Percentiles rank a stretch among this genome's conserved stretches.
Evolutionary conservation across 2,888 invertebrate species (phyloP).

Genomic region (Diaperis boleti): DNA sequence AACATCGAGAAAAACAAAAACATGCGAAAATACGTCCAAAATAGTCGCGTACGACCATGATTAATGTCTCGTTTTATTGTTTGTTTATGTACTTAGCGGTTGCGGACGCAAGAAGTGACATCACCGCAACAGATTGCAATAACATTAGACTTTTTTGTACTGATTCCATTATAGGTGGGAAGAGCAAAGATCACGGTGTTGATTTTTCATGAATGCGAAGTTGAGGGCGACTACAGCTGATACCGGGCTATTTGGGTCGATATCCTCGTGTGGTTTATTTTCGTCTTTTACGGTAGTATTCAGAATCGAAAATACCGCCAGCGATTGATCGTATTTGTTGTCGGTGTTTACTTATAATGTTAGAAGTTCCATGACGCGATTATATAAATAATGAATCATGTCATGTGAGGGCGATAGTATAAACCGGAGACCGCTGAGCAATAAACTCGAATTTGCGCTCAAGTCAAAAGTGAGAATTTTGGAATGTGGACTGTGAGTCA

Average conservation of each 20-base stretch:
- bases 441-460: neutral
- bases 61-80: neutral
- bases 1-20: no score
- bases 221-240: no score
- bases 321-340: constrained; percentile 24
- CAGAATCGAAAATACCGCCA: constrained; percentile 10
- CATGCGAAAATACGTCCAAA: no score
- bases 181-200: no score
- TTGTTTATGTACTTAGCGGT: neutral
- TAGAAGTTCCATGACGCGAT: constrained; percentile 26
- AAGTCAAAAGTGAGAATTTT: constrained; percentile 12
- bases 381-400: constrained; percentile 27
- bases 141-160: no score
- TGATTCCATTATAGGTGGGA: no score
- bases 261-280: constrained; percentile 33
- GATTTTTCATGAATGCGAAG: no score
- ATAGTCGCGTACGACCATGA: neutral
- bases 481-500: constrained; percentile 31
- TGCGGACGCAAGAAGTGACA: neutral
- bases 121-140: neutral
- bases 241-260: constrained; percentile 36
- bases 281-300: constrained; percentile 27
- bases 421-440: neutral
- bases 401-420: constrained; percentile 26
- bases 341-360: constrained; percentile 27